Evolutionary conservation across 2,113 vertebrate genomes (phyloP).

Genomic region (Gallinago undulata): DNA sequence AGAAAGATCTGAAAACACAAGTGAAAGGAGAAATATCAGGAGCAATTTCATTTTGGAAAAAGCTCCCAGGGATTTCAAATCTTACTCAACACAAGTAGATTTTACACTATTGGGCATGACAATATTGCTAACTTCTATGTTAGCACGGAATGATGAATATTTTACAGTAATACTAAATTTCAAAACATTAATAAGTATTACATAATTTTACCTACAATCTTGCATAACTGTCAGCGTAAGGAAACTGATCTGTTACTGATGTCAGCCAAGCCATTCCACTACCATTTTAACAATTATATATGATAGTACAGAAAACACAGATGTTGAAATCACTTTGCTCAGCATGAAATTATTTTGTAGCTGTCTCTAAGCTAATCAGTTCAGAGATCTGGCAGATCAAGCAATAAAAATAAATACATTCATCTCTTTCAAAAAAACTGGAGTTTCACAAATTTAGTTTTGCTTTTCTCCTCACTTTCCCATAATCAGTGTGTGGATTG

Average conservation of each 20-base stretch:
- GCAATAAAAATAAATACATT: neutral
- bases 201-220: neutral
- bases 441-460: neutral
- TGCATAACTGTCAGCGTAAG: neutral
- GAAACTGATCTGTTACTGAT: neutral
- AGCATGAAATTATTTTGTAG: neutral
- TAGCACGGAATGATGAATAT: neutral
- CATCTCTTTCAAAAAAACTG: neutral
- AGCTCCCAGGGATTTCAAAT: neutral
- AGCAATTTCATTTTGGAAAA: neutral
- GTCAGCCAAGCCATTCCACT: neutral
- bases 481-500: neutral
- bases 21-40: neutral
- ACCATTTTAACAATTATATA: neutral
- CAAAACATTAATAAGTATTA: conserved; percentile 7
- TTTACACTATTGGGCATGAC: neutral
- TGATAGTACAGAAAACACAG: neutral
- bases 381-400: neutral
- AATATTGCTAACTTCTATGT: neutral
- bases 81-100: neutral
- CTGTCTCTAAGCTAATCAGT: neutral
- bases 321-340: neutral
- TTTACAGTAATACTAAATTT: neutral
- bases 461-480: neutral
- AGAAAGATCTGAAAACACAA: neutral